phyloP scores from a whole-genome alignment of 2,797 vertebrate genomes.

The Alca torda region DNA sequence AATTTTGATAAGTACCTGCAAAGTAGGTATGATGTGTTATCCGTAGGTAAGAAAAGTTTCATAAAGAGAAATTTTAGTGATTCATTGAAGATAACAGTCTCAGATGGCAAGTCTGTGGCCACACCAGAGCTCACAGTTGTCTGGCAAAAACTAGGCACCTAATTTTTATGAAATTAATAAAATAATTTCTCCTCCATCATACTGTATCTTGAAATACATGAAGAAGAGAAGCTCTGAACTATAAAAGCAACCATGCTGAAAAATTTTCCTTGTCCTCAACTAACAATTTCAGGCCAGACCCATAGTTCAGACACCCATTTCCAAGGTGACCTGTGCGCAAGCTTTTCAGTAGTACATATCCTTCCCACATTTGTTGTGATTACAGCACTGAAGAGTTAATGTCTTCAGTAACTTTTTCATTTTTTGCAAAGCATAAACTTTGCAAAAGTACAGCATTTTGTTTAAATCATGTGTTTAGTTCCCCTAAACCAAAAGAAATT shows the following conservation, averaged over 20 bases:
- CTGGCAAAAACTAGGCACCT: not conserved
- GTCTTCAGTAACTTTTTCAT: not conserved
- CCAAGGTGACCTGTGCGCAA: not conserved
- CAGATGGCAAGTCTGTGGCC: not conserved
- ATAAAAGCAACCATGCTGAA: not conserved
- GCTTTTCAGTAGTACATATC: not conserved
- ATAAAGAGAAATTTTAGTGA: not conserved
- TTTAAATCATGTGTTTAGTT: constrained; percentile 63
- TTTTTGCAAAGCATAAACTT: constrained; percentile 10
- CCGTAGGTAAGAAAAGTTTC: not conserved
- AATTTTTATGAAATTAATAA: not conserved
- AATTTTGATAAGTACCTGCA: not conserved
- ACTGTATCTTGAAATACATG: not conserved
- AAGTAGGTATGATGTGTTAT: not conserved
- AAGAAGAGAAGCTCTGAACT: not conserved
- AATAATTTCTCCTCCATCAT: not conserved
- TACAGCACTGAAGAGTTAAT: not conserved
- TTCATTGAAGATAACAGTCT: not conserved
- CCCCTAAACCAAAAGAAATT: constrained; percentile 66
- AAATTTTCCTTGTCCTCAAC: not conserved
- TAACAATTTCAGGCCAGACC: not conserved
- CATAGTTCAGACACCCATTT: not conserved
- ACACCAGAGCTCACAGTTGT: not conserved
- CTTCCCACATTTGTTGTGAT: not conserved
- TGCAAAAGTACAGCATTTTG: constrained; percentile 39